Evolutionary conservation across 2,888 invertebrate species (phyloP), one percentile per base, ranked within the genome.

Genomic region (Harmothoe impar): DNA sequence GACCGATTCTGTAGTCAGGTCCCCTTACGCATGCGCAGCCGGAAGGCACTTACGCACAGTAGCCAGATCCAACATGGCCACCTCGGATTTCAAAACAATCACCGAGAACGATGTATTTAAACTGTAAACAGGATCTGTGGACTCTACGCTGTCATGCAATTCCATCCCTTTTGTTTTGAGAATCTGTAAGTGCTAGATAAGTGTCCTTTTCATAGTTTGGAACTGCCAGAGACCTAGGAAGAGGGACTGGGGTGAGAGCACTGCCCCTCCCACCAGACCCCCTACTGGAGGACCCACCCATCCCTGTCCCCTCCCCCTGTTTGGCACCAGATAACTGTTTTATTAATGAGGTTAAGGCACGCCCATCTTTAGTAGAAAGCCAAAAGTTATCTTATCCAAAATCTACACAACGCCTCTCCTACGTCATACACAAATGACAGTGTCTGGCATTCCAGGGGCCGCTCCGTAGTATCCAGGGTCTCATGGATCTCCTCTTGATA

Each of bases 51-150:
- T 81, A 81, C 35, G n/a, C 43, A 35, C 35, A 15, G 81, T 81
- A 33, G 15, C 81, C 20, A 35, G 33, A 35, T 81, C 15, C 31
- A 77, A n/a, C 77, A 77, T n/a, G 77, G 81, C 20, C 20, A 15
- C 81, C 43, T 81, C 81, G 23, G 81, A 25, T 81, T 81, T 81
- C 81, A 81, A 81, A 81, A 81, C 81, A 35, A 17, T 81, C 35
- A 35, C 23, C 81, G 35, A 43, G 81, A 81, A 23, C 20, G 35
- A 81, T 43, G 81, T 81, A 81, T 81, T 81, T 33, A 20, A 20
- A 35, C 17, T 81, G 43, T 81, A 81, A 81, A 81, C 81, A 81
- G 81, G 43, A 81, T 81, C 81, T 81, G 20, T 23, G 17, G 35
- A 81, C 43, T 10, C 43, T 12, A 33, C 0, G 35, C 35, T 35